phyloP scores from a whole-genome alignment of 2,888 invertebrate genomes.

The Parnassius glacialis region DNA sequence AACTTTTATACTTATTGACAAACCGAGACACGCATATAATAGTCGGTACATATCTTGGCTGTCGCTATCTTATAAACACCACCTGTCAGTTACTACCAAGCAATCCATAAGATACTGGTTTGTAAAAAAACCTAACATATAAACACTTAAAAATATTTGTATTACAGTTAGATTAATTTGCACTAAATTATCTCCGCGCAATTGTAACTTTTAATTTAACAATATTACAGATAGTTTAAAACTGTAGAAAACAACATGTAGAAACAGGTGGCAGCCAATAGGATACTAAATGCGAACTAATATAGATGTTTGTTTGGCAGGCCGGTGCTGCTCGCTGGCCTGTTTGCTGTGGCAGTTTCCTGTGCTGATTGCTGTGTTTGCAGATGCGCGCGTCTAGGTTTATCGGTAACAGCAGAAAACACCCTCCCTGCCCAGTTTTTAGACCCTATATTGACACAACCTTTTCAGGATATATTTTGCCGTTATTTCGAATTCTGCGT shows the following conservation, averaged over 20 bases:
- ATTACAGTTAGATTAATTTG: neutral
- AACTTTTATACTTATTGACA: constrained; percentile 74
- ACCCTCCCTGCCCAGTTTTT: constrained; percentile 57
- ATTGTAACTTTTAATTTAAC: neutral
- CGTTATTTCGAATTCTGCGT: constrained; percentile 7
- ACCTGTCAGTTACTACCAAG: constrained; percentile 3
- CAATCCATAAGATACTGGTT: neutral
- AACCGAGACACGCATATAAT: constrained; percentile 62
- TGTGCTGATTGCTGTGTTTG: constrained; percentile 76
- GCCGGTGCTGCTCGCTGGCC: constrained; percentile 80
- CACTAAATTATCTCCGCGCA: neutral
- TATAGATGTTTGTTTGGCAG: constrained; percentile 76
- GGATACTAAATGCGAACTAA: constrained; percentile 53
- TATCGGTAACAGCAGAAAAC: constrained; percentile 44
- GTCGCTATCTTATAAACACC: constrained; percentile 11
- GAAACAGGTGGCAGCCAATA: constrained; percentile 13
- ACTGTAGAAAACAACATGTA: neutral
- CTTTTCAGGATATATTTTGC: constrained; percentile 30
- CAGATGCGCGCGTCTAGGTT: constrained; percentile 71
- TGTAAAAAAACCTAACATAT: constrained; percentile 3
- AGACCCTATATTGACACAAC: constrained; percentile 32
- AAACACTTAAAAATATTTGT: neutral
- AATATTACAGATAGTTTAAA: neutral
- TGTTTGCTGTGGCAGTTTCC: constrained; percentile 78
- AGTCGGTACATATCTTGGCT: constrained; percentile 37